Conservation (phyloP, 2,113 vertebrate genomes). For the Phalacrocorax carbo region DNA sequence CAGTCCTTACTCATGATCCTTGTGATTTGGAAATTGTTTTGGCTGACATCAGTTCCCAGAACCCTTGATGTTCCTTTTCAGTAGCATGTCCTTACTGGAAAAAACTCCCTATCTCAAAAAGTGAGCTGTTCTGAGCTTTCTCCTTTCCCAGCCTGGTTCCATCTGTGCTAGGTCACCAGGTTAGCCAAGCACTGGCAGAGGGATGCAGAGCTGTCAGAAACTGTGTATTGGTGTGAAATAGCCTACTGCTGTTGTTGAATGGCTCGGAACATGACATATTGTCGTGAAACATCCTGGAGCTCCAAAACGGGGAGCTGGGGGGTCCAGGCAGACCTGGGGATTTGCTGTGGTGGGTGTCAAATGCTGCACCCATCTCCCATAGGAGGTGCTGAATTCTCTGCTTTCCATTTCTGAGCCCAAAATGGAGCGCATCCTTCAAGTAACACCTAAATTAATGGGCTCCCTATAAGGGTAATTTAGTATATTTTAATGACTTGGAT, state of each 20-base stretch:
- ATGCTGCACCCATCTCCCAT: neutral
- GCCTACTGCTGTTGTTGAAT: neutral
- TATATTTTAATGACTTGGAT: neutral
- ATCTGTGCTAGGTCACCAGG: accelerated
- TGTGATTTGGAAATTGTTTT: neutral
- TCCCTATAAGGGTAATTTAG: neutral
- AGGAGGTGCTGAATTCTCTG: neutral
- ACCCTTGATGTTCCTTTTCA: neutral
- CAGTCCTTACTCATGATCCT: neutral
- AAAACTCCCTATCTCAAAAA: too few relatives aligned
- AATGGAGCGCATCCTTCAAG: neutral
- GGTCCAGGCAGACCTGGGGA: accelerated
- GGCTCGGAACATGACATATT: neutral
- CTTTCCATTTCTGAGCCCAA: neutral
- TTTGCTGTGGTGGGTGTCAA: neutral
- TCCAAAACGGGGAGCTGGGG: neutral
- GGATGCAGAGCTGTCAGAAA: neutral
- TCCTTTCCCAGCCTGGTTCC: neutral
- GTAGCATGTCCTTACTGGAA: neutral
- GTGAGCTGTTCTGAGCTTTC: neutral
- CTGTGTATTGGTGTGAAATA: too few relatives aligned
- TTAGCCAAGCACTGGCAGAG: neutral
- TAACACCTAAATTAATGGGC: neutral
- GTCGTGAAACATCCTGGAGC: neutral
- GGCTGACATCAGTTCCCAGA: neutral